phyloP scores from a whole-genome alignment of 2,888 invertebrate species.

The Cantharis rustica region DNA sequence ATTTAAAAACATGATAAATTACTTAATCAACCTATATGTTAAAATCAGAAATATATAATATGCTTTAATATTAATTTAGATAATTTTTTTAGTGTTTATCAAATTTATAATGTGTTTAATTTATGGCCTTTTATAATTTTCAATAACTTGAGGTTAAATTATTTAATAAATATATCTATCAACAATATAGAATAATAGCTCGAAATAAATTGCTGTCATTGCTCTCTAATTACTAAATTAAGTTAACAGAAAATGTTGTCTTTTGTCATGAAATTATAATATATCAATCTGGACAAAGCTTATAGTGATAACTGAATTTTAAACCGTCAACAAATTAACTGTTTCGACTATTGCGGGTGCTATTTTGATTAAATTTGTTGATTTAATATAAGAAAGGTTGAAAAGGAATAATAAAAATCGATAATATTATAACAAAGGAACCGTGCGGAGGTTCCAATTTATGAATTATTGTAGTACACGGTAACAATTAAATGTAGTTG shows the following conservation, averaged over 20 bases:
- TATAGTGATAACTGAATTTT: neutral
- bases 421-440: neutral
- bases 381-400: neutral
- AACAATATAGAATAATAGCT: too few species aligned
- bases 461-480: neutral
- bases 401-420: neutral
- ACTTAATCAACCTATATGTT: neutral
- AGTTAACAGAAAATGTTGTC: neutral
- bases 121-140: neutral
- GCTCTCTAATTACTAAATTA: neutral
- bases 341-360: neutral
- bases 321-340: neutral
- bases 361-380: neutral
- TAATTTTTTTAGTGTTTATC: neutral
- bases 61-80: neutral
- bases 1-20: neutral
- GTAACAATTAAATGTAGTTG: slow-evolving; percentile 36
- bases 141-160: neutral
- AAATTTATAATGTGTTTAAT: neutral
- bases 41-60: neutral
- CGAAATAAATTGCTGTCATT: neutral
- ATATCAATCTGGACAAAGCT: neutral
- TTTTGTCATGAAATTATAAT: neutral
- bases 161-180: neutral
- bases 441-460: neutral